Base-by-base conservation (phyloP, 2,113 vertebrate species). In the Apaloderma vittatum region DNA sequence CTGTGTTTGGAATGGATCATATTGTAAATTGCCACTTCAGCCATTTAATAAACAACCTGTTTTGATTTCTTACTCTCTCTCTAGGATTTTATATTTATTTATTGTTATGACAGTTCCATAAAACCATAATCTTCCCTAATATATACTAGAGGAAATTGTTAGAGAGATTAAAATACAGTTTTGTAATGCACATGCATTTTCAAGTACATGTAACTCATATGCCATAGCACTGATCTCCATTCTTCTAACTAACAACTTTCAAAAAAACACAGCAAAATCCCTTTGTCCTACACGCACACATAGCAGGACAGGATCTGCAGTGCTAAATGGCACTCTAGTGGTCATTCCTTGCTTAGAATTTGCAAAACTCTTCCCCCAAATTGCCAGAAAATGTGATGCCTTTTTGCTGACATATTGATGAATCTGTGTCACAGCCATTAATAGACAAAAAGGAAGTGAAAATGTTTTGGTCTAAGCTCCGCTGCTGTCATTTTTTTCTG, bases 141-240 rank as follows among this genome's bases (percentile, higher is more conserved):
- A 77, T 15, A 30, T 4, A 57, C 6, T n/a, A 78, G 11, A 73
- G 6, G 11, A 74, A 51, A 93, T 92, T 9, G 81, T 73, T 27
- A 59, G 45, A 88, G 20, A 45, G 34, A 68, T 90, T 90, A 90
- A 94, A 95, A 77, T 15, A 72, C 26, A 89, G 48, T 70, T 90
- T 63, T 70, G 27, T 81, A 49, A 70, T 18, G 27, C 26, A 46
- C 11, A 37, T n/a, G 6, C 29, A 32, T 51, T 86, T 76, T 86
- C 51, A 85, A 86, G 85, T 19, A 72, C 23, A 57, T 1, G 1
- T 54, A 76, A 74, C 32, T 80, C 46, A 18, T 22, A 49, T 37
- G 15, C 36, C 8, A 7, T 13, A 57, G 36, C 46, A 54, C 32
- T 75, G 57, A 57, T 76, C 13, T 15, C 34, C 36, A 34, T 62